Evolutionary conservation across 1,140 invertebrate species (phyloP).

Genomic region (Agraylea sexmaculata): DNA sequence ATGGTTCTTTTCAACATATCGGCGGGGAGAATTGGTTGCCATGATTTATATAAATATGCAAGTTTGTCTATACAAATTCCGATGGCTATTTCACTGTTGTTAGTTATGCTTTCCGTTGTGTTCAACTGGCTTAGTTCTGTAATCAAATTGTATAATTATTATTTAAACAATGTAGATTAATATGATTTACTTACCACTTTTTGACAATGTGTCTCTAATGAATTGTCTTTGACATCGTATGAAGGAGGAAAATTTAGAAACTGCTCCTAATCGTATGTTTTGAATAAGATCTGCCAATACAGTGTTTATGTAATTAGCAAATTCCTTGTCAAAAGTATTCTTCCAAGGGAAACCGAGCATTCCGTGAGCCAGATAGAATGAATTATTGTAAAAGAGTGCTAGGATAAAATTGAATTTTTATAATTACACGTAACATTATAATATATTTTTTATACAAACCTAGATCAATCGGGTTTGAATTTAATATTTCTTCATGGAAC

Average conservation of each 20-base stretch:
- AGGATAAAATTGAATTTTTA: slow-evolving; percentile 19
- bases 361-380: slow-evolving; percentile 36
- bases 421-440: background rate
- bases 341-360: slow-evolving; percentile 36
- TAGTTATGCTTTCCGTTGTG: slow-evolving; percentile 27
- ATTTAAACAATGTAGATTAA: background rate
- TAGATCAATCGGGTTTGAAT: slow-evolving; percentile 33
- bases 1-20: slow-evolving; percentile 32
- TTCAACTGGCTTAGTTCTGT: slow-evolving; percentile 23
- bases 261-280: slow-evolving; percentile 30
- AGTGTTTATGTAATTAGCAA: slow-evolving; percentile 27
- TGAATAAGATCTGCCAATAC: slow-evolving; percentile 31
- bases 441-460: slow-evolving; percentile 27
- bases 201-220: slow-evolving; percentile 28
- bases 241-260: slow-evolving; percentile 34
- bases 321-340: slow-evolving; percentile 22
- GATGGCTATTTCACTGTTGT: slow-evolving; percentile 28
- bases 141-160: slow-evolving; percentile 12
- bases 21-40: slow-evolving; percentile 28
- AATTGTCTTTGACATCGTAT: slow-evolving; percentile 28
- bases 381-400: slow-evolving; percentile 40
- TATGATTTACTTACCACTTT: slow-evolving; percentile 24
- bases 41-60: slow-evolving; percentile 25
- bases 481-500: slow-evolving; percentile 33
- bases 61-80: slow-evolving; percentile 26